A percentile compares a stretch with the other conserved stretches of the same genome.
phyloP scores from a whole-genome alignment of 2,888 invertebrate genomes.

The Prenolepis imparis region DNA sequence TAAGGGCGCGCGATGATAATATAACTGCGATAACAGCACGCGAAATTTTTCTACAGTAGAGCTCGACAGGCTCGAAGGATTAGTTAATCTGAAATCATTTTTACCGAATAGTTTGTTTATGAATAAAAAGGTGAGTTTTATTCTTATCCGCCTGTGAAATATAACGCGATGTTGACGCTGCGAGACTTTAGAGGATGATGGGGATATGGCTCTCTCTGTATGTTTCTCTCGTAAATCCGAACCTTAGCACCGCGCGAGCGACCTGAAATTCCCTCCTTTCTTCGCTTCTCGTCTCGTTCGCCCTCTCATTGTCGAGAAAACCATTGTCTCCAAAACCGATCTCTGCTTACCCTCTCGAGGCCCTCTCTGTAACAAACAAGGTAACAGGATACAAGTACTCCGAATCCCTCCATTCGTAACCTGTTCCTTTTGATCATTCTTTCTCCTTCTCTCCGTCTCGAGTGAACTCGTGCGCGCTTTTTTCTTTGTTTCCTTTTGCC shows the following conservation, averaged over 20 bases:
- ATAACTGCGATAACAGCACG: slow-evolving; percentile 64
- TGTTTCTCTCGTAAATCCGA: slow-evolving; percentile 79
- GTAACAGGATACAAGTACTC: slow-evolving; percentile 82
- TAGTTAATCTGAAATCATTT: slow-evolving; percentile 68
- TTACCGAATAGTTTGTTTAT: slow-evolving; percentile 50
- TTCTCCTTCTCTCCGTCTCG: slow-evolving; percentile 44
- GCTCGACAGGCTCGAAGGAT: slow-evolving; percentile 52
- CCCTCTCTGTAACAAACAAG: slow-evolving; percentile 78
- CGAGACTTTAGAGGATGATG: slow-evolving; percentile 63
- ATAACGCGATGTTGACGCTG: not conserved
- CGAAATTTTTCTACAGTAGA: slow-evolving; percentile 56
- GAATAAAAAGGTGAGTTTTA: slow-evolving; percentile 42
- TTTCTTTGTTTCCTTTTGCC: slow-evolving; percentile 45
- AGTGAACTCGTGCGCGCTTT: slow-evolving; percentile 58
- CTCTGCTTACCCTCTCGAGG: slow-evolving; percentile 63
- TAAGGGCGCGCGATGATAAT: slow-evolving; percentile 71
- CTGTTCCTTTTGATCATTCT: slow-evolving; percentile 54
- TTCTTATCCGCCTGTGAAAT: slow-evolving; percentile 29
- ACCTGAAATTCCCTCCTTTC: slow-evolving; percentile 67
- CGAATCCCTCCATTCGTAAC: slow-evolving; percentile 64
- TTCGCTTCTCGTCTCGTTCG: slow-evolving; percentile 35
- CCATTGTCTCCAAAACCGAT: slow-evolving; percentile 42
- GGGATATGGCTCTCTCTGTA: slow-evolving; percentile 75
- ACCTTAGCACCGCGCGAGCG: slow-evolving; percentile 72
- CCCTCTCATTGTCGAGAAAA: slow-evolving; percentile 40